These are phyloP conservation scores for Silurus aristotelis DNA, from an alignment of 2,797 vertebrate species.

Conservation along the genomic window DNA sequence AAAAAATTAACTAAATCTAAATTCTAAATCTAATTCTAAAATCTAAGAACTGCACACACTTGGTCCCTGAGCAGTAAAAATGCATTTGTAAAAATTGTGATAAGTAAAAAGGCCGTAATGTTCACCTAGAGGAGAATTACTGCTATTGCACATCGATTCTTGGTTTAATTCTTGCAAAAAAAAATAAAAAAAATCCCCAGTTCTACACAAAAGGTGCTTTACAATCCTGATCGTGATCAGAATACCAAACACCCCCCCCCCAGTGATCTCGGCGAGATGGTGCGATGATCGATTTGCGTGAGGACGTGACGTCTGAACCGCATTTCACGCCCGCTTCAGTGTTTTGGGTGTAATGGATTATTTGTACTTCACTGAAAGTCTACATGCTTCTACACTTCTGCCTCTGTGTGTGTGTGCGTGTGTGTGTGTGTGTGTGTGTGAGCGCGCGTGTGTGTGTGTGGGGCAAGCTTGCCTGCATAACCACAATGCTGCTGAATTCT, in stretches of 20 bases:
- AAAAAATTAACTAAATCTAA: too few species aligned
- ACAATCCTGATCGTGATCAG: not conserved
- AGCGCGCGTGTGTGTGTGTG: too few species aligned
- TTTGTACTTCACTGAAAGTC: not conserved
- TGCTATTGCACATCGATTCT: not conserved
- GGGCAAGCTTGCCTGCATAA: not conserved
- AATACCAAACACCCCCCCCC: too few species aligned
- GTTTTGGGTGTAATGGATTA: not conserved
- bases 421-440: too few species aligned
- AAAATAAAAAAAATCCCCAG: too few species aligned
- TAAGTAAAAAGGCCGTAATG: too few species aligned
- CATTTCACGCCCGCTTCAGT: not conserved
- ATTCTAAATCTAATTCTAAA: too few species aligned
- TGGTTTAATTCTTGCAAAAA: too few species aligned
- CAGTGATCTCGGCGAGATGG: not conserved
- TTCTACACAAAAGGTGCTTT: not conserved
- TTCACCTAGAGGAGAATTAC: not conserved
- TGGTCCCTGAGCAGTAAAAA: too few species aligned
- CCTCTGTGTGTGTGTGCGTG: not conserved
- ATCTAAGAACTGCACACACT: too few species aligned
- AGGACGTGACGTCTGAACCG: not conserved
- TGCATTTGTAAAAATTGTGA: too few species aligned
- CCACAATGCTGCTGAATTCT: not conserved
- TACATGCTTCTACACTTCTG: not conserved
- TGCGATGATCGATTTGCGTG: constrained; percentile 5